Evolutionary conservation across 2,888 invertebrate species (phyloP).

Genomic region (Cryptophagus acutangulus): DNA sequence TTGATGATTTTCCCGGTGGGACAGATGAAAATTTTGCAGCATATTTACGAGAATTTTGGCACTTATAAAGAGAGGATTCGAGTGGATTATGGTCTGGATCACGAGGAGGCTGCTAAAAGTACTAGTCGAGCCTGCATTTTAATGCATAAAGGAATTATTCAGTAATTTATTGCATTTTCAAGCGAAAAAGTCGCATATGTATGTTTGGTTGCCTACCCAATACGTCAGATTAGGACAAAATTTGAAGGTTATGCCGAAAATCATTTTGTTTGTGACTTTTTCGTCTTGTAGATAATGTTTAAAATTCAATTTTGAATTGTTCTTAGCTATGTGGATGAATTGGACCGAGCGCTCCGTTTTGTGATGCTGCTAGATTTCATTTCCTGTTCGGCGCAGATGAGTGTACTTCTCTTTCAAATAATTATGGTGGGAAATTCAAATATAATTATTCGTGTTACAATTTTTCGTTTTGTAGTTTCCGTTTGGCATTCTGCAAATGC

Average conservation of each 20-base stretch:
- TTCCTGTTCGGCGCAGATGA: conserved; percentile 30
- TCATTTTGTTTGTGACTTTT: too few relatives aligned
- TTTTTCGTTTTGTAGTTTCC: conserved; percentile 1
- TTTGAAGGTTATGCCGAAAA: too few relatives aligned
- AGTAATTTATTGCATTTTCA: not conserved
- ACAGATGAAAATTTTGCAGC: conserved; percentile 12
- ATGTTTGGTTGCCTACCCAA: too few relatives aligned
- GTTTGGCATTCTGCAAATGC: not conserved
- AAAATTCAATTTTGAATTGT: conserved; percentile 7
- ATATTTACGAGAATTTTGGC: conserved; percentile 9
- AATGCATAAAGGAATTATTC: not conserved
- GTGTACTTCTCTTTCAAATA: conserved; percentile 29
- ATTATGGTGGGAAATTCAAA: conserved; percentile 28
- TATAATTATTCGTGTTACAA: not conserved
- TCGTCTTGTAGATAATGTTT: too few relatives aligned
- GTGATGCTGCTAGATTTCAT: conserved; percentile 33
- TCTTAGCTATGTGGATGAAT: conserved; percentile 26
- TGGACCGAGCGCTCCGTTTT: conserved; percentile 27
- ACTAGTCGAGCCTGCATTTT: not conserved
- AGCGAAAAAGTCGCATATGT: not conserved
- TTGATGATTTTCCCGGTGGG: conserved; percentile 14
- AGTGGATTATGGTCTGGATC: not conserved
- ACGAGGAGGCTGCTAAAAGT: not conserved
- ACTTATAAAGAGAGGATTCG: not conserved
- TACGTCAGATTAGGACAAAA: too few relatives aligned